These are phyloP conservation scores for Vollenhovia emeryi DNA, from an alignment of 1,140 invertebrate genomes.

Conservation along the genomic window DNA sequence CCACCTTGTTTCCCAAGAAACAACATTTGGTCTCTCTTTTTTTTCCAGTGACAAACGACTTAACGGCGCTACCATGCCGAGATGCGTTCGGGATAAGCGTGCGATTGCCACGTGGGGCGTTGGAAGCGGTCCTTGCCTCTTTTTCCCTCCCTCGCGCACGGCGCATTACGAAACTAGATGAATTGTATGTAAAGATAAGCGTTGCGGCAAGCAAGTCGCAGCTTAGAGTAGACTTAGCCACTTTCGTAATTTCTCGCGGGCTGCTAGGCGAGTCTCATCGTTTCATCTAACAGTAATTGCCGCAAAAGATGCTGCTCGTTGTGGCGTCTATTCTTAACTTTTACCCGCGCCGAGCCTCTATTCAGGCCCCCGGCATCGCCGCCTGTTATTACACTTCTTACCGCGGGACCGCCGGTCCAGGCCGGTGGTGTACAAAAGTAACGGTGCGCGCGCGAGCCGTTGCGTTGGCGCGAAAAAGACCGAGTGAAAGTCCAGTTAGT, in stretches of 20 bases:
- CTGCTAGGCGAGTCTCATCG: conserved; percentile 11
- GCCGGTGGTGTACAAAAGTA: conserved; percentile 25
- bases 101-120: conserved; percentile 15
- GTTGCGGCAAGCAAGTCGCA: conserved; percentile 29
- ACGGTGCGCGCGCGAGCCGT: neutral
- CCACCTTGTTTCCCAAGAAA: neutral
- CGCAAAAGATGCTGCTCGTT: conserved; percentile 38
- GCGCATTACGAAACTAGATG: conserved; percentile 50
- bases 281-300: conserved; percentile 45
- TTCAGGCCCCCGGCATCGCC: neutral
- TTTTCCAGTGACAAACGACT: neutral
- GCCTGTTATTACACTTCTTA: conserved; percentile 19
- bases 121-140: neutral
- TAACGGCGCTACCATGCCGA: neutral
- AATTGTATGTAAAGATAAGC: conserved; percentile 58
- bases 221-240: neutral
- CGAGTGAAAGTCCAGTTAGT: conserved; percentile 50
- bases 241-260: conserved; percentile 52
- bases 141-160: conserved; percentile 16
- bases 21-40: neutral
- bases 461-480: conserved; percentile 26
- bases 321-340: conserved; percentile 51
- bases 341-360: conserved; percentile 5
- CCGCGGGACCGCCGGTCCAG: neutral
- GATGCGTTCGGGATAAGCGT: neutral